Evolutionary conservation across 2,888 invertebrate genomes (phyloP), one percentile per base, ranked within the genome.

Genomic region (Cephus sareptanus): DNA sequence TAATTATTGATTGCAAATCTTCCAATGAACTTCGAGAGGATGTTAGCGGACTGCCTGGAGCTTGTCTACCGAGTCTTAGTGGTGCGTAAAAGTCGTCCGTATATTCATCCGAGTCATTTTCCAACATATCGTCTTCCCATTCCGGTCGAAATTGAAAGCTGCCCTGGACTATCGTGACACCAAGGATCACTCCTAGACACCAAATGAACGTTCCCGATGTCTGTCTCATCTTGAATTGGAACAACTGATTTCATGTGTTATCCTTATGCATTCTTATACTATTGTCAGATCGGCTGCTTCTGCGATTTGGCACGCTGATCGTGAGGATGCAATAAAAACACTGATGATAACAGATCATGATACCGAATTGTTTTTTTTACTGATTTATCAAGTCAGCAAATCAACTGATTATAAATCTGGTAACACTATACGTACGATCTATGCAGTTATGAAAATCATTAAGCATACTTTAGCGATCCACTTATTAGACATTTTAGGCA

Each of bases 271-370:
- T 80, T 82, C 76, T 83, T 85, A 85, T 84, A 82, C 75, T 74
- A 56, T 56, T 75, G 34, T 37, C 34, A 68, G 23, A 77, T 73
- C 75, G 70, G 23, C 68, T 75, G 73, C 78, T 73, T 35, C 40
- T n/a, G 69, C 70, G 73, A 80, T 79, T 79, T 31, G 77, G 80
- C 85, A 85, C 85, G 85, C 56, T 80, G 74, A 76, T 77, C 84
- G 82, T 85, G 85, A 77, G 76, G n/a, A 23, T 56, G 23, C 23
- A 56, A 23, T 56, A 56, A 56, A 56, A 56, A 56, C 56, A 56
- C 6, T 6, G 23, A 40, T 56, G 56, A 56, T 56, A 56, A 56
- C 56, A 56, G 56, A 56, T 23, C 9, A 56, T 56, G 56, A 56
- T 56, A 56, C 23, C 23, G 56, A 56, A 56, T 9, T 56, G 56